Evolutionary conservation across 2,888 invertebrate genomes (phyloP), one percentile per base, ranked within the genome.

Genomic region (Venusia cambrica): DNA sequence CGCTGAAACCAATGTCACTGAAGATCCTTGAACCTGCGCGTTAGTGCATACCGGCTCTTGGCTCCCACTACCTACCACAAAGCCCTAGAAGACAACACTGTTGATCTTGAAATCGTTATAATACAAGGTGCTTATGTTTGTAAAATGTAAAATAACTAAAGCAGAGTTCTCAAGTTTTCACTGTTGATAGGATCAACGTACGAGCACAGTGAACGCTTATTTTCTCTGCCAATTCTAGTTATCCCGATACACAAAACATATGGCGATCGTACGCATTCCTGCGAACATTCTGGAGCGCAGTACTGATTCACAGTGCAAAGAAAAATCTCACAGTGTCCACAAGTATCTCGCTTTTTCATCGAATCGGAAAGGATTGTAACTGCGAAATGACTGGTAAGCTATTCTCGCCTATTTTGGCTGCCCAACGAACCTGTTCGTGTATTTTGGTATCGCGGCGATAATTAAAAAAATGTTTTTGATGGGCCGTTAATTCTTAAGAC

Each of bases 231-330:
- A 67, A 66, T 68, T 61, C 65, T 57, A 62, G 61, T 54, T 62
- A 70, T 64, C 57, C 61, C 61, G 54, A 51, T 51, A 62, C 57
- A 75, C 60, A 64, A 77, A 81, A 76, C 81, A 78, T 76, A 78
- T 78, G 80, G 72, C 73, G 57, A 57, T 61, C 58, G 60, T 62
- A 61, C 71, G 72, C 73, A 75, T 69, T 73, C 54, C 41, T 44
- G 52, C 57, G 70, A 68, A 67, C 61, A 54, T 63, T 75, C 80
- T 70, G 72, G 73, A 78, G 62, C 65, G 65, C 76, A 77, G 76
- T 74, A 54, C 61, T 57, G 50, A 57, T 57, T 58, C 57, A 64
- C 60, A 59, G 50, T 52, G 59, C 65, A 56, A 38, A 48, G 60
- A 49, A 61, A 62, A 63, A 16, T 20, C 26, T 33, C 51, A 40